Conservation (phyloP, 2,888 invertebrate species). For the Orthosia cruda region DNA sequence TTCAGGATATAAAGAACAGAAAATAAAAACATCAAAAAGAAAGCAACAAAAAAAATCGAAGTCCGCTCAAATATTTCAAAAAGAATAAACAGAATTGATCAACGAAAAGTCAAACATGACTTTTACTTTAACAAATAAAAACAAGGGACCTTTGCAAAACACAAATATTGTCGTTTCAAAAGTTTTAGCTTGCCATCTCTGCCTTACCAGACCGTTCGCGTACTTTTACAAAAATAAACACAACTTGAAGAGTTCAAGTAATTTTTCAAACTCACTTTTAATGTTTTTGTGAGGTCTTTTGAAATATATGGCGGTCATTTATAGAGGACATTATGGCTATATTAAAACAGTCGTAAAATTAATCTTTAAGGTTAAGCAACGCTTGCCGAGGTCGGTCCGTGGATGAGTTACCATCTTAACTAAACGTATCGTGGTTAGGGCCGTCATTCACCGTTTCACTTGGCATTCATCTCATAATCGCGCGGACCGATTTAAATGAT, state of each 20-base stretch:
- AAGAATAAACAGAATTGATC: slow-evolving; percentile 8
- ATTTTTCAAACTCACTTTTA: slow-evolving; percentile 42
- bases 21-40: neutral
- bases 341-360: too few relatives aligned
- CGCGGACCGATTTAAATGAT: too few relatives aligned
- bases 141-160: slow-evolving; percentile 51
- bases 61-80: neutral
- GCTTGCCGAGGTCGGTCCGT: too few relatives aligned
- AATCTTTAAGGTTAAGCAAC: too few relatives aligned
- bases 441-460: too few relatives aligned
- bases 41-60: neutral
- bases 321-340: too few relatives aligned
- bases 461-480: too few relatives aligned
- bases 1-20: neutral
- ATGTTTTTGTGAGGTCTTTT: slow-evolving; percentile 28
- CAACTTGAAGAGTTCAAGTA: slow-evolving; percentile 46
- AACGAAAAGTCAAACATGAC: slow-evolving; percentile 38
- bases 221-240: slow-evolving; percentile 59
- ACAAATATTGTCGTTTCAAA: slow-evolving; percentile 63
- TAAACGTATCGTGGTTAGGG: too few relatives aligned
- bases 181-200: slow-evolving; percentile 48
- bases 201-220: slow-evolving; percentile 37
- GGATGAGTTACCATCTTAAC: too few relatives aligned
- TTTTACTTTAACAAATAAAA: slow-evolving; percentile 56
- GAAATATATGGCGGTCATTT: slow-evolving; percentile 11